Base-by-base conservation (phyloP, 2,888 invertebrate genomes). In the Acronicta aceris region DNA sequence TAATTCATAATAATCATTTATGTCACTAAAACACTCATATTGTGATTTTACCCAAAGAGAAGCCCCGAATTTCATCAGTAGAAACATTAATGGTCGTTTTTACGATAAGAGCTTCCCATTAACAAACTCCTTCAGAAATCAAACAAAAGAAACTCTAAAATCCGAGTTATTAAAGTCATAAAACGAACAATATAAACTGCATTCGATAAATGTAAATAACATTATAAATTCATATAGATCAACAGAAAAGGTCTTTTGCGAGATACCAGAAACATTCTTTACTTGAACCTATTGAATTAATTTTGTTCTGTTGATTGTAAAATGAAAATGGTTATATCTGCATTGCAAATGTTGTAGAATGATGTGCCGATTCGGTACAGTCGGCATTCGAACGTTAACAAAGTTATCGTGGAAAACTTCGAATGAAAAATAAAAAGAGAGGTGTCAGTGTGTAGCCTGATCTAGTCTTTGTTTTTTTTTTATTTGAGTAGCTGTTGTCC, bases 231-330 rank as follows among this genome's bases (percentile, higher is more conserved):
- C 85, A 87, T 87, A 71, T 70, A 38, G 59, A 46, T 62, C 71
- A 43, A 70, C 66, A 69, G 58, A 75, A 77, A 74, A 71, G 63
- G 80, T 82, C 82, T 83, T 85, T 85, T 79, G 81, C 76, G 76
- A 82, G 83, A 81, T 83, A 80, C 80, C 79, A 82, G 81, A 79
- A 85, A 85, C 85, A 88, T 87, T 90, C 87, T 89, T 87, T 81
- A 83, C 76, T 76, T 69, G 71, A 70, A 82, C 77, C 88, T 86
- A 89, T 89, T 88, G 88, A 92, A 89, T 90, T 90, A 90, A 91
- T 91, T 91, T 89, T 85, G 87, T 89, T 87, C 86, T 88, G 90
- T 91, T 91, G 90, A 92, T 92, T 91, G 90, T 91, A 87, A 91
- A 91, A 91, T 90, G 90, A 88, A 90, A 91, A 90, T 83, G 85